Evolutionary conservation across 2,797 vertebrate species (phyloP), one percentile per base, ranked within the genome.

Genomic region (Sus cebifrons): DNA sequence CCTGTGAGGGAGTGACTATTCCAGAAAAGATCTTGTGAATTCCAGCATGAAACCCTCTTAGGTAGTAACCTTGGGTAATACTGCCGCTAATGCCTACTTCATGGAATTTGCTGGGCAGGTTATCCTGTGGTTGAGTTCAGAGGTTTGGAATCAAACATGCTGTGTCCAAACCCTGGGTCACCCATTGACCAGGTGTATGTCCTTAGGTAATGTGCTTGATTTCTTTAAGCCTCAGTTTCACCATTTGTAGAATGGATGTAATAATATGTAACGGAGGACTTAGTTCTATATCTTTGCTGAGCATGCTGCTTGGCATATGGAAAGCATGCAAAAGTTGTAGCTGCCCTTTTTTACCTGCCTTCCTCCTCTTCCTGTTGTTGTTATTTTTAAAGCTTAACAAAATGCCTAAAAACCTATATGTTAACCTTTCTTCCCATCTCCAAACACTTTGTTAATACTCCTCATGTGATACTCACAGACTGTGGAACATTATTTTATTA

Each of bases 161-260:
- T 90, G 67, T 11, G 2, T 93, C 92, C 85, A 87, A 92, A 94
- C 88, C 16, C 21, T 67, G 40, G 12, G 58, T 62, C 10, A 25
- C 65, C 77, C 10, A 16, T 29, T 83, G 83, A 74, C n/a, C 40
- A 84, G 14, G 6, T 88, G 32, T 70, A 54, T 84, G 12, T 21
- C 64, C 58, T 58, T 36, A 32, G 65, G 40, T 52, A 86, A 89
- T 90, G 49, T 40, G 92, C 29, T 86, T 96, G 65, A 86, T 78
- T 86, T 94, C 52, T 58, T 84, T 85, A 71, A 89, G 11, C 14
- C 49, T 60, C 8, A 70, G 62, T 89, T 85, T 89, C 25, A 40
- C 65, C n/a, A 62, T 82, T 73, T 79, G 17, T 84, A 87, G 84
- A 65, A 87, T 23, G 27, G 4, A 5, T 15, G 2, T 20, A 68